A percentile compares a stretch with the other conserved stretches of the same genome.
Evolutionary conservation across 1,140 invertebrate species (phyloP).

Genomic region (Zaprionus davidi): DNA sequence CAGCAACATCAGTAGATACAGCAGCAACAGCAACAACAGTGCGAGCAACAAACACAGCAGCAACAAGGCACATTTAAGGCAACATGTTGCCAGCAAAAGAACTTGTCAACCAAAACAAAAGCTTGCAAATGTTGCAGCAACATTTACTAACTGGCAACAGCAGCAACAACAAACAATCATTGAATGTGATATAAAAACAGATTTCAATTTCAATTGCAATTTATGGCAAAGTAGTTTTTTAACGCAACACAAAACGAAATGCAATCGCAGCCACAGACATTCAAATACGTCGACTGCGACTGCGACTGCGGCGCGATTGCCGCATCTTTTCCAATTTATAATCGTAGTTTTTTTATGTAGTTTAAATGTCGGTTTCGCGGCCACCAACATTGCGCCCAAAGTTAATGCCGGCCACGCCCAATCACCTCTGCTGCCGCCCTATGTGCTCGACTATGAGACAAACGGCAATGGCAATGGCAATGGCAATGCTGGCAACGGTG

Average conservation of each 20-base stretch:
- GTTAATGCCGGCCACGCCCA: conserved; percentile 59
- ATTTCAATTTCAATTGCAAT: conserved; percentile 79
- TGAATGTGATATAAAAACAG: conserved; percentile 77
- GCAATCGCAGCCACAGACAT: conserved; percentile 48
- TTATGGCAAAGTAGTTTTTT: conserved; percentile 78
- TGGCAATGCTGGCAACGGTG: conserved; percentile 17
- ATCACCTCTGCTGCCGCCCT: conserved; percentile 65
- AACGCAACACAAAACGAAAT: conserved; percentile 61
- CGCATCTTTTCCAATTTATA: conserved; percentile 76
- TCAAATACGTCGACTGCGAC: conserved; percentile 13
- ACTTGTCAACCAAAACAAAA: conserved; percentile 48
- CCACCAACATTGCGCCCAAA: conserved; percentile 59
- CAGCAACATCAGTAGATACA: conserved; percentile 15
- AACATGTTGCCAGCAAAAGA: conserved; percentile 54
- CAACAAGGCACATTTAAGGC: conserved; percentile 43
- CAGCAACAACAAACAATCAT: conserved; percentile 74
- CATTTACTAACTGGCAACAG: conserved; percentile 25
- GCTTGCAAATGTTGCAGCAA: conserved; percentile 42
- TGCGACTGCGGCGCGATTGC: conserved; percentile 26
- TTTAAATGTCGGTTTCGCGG: conserved; percentile 81
- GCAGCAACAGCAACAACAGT: conserved; percentile 29
- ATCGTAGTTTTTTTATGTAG: conserved; percentile 80
- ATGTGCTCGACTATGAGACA: conserved; percentile 70
- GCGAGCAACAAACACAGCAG: conserved; percentile 39
- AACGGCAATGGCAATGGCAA: conserved; percentile 17